A percentile compares a stretch with the other conserved stretches of the same genome.
phyloP scores from a whole-genome alignment of 2,888 invertebrate species.

The Synanthedon formicaeformis region DNA sequence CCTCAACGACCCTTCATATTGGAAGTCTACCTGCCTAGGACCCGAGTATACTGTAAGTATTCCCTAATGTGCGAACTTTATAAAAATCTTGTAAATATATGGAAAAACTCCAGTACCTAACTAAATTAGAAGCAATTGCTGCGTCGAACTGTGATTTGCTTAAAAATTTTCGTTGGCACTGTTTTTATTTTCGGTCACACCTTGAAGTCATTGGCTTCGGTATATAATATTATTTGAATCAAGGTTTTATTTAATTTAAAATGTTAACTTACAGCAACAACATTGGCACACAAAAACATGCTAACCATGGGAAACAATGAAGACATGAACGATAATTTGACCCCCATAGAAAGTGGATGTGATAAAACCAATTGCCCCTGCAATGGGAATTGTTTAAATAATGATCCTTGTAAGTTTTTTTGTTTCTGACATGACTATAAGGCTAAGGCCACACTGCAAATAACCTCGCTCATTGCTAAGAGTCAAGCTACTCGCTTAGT shows the following conservation, averaged over 20 bases:
- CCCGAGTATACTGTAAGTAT: background rate
- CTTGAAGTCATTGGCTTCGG: no score
- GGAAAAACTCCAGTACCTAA: no score
- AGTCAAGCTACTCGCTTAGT: no score
- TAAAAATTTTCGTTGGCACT: no score
- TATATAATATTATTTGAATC: no score
- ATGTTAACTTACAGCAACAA: slow-evolving; percentile 2
- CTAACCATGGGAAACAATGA: slow-evolving; percentile 31
- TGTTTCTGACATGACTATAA: no score
- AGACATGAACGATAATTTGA: background rate
- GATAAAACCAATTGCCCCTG: background rate
- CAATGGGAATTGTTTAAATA: background rate
- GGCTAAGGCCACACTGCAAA: no score
- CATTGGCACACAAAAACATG: slow-evolving; percentile 24
- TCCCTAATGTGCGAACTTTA: background rate
- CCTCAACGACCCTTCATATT: slow-evolving; percentile 47
- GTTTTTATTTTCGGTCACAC: no score
- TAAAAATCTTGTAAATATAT: no score
- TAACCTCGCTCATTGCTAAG: no score
- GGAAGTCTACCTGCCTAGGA: slow-evolving; percentile 45
- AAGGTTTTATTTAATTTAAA: background rate
- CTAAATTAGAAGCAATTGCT: no score
- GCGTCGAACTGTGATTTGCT: no score
- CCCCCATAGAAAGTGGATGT: background rate
- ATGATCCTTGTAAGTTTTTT: background rate